Conservation (phyloP, 2,888 invertebrate species). For the Noctua pronuba region DNA sequence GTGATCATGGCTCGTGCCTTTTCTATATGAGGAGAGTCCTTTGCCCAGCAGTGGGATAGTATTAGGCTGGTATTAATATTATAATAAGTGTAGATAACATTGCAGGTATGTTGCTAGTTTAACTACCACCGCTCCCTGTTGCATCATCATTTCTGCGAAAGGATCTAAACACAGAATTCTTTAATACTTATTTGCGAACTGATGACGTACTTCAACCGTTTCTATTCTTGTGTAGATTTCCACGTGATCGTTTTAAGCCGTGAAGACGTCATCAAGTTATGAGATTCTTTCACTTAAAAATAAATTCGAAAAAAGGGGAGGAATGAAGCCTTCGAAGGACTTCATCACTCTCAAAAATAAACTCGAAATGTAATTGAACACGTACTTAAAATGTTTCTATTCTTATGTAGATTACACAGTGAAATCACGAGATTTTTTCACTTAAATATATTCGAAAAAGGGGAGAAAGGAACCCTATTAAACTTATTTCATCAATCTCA, state of each 20-base stretch:
- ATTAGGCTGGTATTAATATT: no score
- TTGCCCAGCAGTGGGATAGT: no score
- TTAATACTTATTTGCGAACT: conserved; percentile 16
- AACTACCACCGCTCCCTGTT: neutral
- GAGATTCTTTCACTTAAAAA: neutral
- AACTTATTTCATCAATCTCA: neutral
- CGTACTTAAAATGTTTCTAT: no score
- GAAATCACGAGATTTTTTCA: no score
- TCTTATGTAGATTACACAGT: no score
- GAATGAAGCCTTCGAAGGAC: neutral
- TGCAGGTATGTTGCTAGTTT: no score
- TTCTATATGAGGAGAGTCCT: no score
- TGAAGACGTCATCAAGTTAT: conserved; percentile 5
- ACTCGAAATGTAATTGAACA: neutral
- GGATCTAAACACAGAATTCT: neutral
- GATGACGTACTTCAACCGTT: neutral
- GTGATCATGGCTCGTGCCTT: no score
- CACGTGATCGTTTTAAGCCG: neutral
- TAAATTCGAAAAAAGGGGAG: neutral
- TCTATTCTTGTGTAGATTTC: no score
- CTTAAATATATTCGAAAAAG: no score
- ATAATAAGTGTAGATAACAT: no score
- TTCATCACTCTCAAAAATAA: neutral
- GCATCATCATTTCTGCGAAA: conserved; percentile 12
- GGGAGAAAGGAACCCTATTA: no score